Evolutionary conservation across 2,888 invertebrate genomes (phyloP), one percentile per base, ranked within the genome.

Genomic region (Petrophora chlorosata): DNA sequence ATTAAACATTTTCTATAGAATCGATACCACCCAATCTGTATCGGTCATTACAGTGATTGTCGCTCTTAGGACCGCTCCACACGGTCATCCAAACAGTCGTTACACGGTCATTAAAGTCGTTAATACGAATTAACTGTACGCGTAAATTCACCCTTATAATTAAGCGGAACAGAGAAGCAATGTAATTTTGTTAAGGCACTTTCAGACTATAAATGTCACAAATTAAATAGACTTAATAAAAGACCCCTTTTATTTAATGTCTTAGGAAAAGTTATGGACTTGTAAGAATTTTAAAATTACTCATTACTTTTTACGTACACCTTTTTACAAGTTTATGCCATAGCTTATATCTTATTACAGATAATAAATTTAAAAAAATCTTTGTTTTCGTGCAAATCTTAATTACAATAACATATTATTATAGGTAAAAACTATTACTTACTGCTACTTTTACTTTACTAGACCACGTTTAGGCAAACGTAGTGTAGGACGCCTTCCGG

Each of bases 151-250:
- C 63, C 64, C 63, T 57, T 64, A 59, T 71, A 76, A 75, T 78
- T 68, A 73, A 73, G 61, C 64, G 56, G 56, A 52, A 44, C 60
- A 56, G 55, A 67, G 65, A 60, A 66, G 63, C 66, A 63, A 73
- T 67, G 69, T 71, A 66, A 72, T 74, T 79, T 80, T 78, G 75
- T 77, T 66, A 68, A 60, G 61, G 73, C 60, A 69, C 65, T 78
- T 70, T 51, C 54, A 10, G 61, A 60, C 51, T 62, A 70, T 73
- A 71, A 73, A 74, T 45, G 73, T 66, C 65, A 53, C 53, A 38
- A 55, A 59, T 67, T 69, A 75, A 77, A 74, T 65, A 72, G 62
- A 59, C 55, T 63, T 65, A 63, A 69, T 40, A 48, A 68, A 72
- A 68, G 60, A 55, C 40, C 45, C 65, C 26, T 42, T 74, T 71